phyloP scores from a whole-genome alignment of 2,797 vertebrate species.

The Crenichthys baileyi region DNA sequence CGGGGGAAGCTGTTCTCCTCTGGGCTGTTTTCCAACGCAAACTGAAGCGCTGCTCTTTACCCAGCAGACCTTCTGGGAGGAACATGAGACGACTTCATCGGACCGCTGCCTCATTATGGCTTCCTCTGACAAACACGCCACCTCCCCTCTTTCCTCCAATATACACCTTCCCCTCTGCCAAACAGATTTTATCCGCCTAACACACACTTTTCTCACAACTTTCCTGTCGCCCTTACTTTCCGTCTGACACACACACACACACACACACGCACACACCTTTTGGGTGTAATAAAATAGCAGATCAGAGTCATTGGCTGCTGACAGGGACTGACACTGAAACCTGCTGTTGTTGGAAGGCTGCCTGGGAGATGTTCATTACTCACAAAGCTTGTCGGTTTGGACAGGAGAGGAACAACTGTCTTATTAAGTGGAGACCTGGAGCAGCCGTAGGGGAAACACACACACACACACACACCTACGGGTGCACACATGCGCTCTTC shows the following conservation, averaged over 20 bases:
- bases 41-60: constrained; percentile 60
- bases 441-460: constrained; percentile 72
- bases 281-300: constrained; percentile 73
- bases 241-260: constrained; percentile 11
- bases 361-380: constrained; percentile 82
- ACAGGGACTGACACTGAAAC: constrained; percentile 75
- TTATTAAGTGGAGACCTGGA: constrained; percentile 82
- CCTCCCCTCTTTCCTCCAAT: constrained; percentile 33
- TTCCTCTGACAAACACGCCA: constrained; percentile 44
- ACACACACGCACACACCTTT: constrained; percentile 38
- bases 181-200: constrained; percentile 27
- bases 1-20: constrained; percentile 44
- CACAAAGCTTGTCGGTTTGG: constrained; percentile 70
- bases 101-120: constrained; percentile 65
- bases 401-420: constrained; percentile 76
- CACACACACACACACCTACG: constrained; percentile 53
- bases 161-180: constrained; percentile 29
- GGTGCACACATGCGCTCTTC: constrained; percentile 14
- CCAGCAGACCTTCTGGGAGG: constrained; percentile 57
- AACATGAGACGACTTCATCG: constrained; percentile 59
- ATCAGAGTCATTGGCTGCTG: constrained; percentile 76
- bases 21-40: constrained; percentile 58
- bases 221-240: constrained; percentile 1
- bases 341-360: constrained; percentile 73
- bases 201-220: constrained; percentile 33